Conservation (phyloP, 2,797 vertebrate species). For the Chromis chromis region DNA sequence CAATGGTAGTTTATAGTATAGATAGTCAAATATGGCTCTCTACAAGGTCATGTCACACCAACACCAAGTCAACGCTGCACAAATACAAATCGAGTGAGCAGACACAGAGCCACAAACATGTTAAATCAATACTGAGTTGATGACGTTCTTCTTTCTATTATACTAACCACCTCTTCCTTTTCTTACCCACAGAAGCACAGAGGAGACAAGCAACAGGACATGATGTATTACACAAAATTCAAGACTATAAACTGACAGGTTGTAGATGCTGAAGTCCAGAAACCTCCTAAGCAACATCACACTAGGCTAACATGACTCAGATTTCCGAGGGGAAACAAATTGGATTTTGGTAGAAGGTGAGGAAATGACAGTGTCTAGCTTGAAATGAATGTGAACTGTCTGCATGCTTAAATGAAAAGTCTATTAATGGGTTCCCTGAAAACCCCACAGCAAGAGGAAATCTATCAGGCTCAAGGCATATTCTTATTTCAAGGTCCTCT, state of each 20-base stretch:
- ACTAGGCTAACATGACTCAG: conserved; percentile 1
- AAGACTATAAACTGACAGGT: conserved; percentile 10
- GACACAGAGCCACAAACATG: background rate
- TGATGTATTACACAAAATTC: background rate
- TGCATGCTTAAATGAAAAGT: conserved; percentile 45
- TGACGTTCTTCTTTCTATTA: background rate
- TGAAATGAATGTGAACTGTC: conserved; percentile 32
- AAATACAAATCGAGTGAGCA: background rate
- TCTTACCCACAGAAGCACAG: background rate
- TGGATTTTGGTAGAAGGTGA: conserved; percentile 19
- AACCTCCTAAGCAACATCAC: conserved; percentile 1
- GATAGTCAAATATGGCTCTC: background rate
- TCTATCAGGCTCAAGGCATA: conserved; percentile 43
- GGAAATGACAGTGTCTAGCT: conserved; percentile 8
- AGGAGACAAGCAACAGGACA: background rate
- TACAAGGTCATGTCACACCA: no score
- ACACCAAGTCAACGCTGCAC: no score
- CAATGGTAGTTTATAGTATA: background rate
- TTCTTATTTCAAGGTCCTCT: conserved; percentile 55
- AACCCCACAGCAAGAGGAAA: conserved; percentile 26
- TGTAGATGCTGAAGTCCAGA: conserved; percentile 18
- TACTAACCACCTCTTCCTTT: background rate
- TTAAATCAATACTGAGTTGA: background rate
- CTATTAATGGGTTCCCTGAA: conserved; percentile 44
- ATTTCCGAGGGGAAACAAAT: conserved; percentile 12